These are phyloP conservation scores for Zoanthus sansibaricus DNA, from an alignment of 92 coral and sea anemone species.

Conservation along the genomic window DNA sequence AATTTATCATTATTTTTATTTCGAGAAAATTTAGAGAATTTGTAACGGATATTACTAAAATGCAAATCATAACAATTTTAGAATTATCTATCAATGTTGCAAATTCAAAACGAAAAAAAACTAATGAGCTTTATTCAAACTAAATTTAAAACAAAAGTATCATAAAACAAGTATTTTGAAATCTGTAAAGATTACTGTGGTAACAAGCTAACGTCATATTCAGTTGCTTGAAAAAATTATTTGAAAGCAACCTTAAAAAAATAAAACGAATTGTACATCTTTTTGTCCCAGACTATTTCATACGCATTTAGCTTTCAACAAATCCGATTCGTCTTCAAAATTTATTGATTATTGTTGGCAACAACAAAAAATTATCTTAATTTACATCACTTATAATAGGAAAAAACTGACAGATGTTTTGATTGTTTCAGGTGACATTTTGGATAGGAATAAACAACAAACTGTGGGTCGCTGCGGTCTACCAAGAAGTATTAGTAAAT, in stretches of 20 bases:
- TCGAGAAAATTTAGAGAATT: neutral
- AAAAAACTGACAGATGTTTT: constrained; percentile 30
- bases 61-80: constrained; percentile 3
- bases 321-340: neutral
- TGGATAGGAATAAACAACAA: constrained; percentile 18
- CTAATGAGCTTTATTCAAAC: neutral
- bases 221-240: neutral
- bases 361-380: neutral
- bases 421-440: constrained; percentile 9
- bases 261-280: neutral
- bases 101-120: neutral
- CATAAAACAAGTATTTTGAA: neutral
- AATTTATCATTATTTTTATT: neutral
- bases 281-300: neutral
- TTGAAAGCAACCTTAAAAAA: neutral
- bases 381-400: constrained; percentile 11
- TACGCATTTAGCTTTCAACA: neutral
- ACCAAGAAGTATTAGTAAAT: neutral
- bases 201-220: neutral
- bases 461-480: neutral
- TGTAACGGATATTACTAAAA: constrained; percentile 30
- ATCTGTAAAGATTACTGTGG: neutral
- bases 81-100: constrained; percentile 14
- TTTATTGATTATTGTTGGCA: neutral
- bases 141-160: neutral